Conservation (phyloP, 2,113 vertebrate species). For the Passer domesticus region DNA sequence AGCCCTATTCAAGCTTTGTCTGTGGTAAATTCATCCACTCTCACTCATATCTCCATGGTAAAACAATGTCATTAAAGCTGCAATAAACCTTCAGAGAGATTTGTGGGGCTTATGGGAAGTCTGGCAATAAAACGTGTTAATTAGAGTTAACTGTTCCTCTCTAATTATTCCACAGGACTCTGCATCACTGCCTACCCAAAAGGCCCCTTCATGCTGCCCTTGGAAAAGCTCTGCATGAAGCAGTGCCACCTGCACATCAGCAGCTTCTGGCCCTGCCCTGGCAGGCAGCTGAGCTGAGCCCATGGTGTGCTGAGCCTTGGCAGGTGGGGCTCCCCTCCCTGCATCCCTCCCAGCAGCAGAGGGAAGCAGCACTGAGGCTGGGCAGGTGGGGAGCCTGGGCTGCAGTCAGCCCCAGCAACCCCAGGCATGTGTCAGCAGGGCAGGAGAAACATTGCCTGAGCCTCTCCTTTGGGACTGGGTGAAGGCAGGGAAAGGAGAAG, state of each 20-base stretch:
- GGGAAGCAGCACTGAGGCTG: background rate
- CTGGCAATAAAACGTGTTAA: background rate
- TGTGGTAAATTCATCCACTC: slow-evolving; percentile 4
- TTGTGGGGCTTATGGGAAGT: background rate
- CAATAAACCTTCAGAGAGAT: slow-evolving; percentile 11
- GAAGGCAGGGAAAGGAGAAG: background rate
- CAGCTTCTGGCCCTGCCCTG: background rate
- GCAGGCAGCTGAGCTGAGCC: background rate
- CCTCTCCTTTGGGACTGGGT: background rate
- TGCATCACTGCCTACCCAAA: background rate
- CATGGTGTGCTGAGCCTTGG: background rate
- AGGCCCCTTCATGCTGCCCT: background rate
- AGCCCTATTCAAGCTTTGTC: background rate
- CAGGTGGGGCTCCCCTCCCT: background rate
- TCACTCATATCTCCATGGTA: background rate
- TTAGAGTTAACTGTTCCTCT: background rate
- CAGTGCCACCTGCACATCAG: background rate
- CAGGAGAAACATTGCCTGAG: background rate
- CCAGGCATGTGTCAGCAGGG: background rate
- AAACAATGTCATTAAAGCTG: background rate
- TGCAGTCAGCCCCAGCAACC: background rate
- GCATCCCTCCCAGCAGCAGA: background rate
- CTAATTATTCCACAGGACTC: background rate
- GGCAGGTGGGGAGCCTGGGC: background rate
- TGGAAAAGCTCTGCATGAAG: background rate